These are phyloP conservation scores for Agriopis aurantiaria DNA, from an alignment of 2,888 invertebrate genomes.

Conservation along the genomic window DNA sequence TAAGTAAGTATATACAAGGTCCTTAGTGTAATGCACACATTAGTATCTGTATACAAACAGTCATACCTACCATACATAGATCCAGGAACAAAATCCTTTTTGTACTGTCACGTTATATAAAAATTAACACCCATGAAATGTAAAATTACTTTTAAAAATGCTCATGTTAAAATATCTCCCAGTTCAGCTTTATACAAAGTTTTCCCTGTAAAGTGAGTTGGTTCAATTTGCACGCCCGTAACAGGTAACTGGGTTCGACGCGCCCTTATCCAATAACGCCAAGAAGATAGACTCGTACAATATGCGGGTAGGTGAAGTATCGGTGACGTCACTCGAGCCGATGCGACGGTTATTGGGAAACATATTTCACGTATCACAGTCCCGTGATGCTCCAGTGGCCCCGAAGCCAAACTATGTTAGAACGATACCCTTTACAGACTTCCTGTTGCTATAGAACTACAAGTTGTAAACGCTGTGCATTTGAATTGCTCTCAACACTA, in stretches of 20 bases:
- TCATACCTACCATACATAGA: neutral
- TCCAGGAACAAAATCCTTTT: too few species aligned
- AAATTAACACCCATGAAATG: neutral
- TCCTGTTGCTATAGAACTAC: neutral
- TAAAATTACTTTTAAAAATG: neutral
- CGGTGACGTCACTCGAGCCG: slow-evolving; percentile 28
- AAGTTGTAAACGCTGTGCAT: too few species aligned
- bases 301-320: slow-evolving; percentile 28
- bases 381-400: neutral
- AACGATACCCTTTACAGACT: neutral
- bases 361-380: slow-evolving; percentile 34
- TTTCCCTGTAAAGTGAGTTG: slow-evolving; percentile 19
- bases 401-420: slow-evolving; percentile 1
- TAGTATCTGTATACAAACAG: too few species aligned
- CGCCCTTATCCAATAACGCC: slow-evolving; percentile 25
- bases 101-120: neutral
- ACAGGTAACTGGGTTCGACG: slow-evolving; percentile 20
- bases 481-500: too few species aligned
- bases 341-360: slow-evolving; percentile 27
- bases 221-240: slow-evolving; percentile 29
- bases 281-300: slow-evolving; percentile 28
- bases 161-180: neutral
- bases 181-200: slow-evolving; percentile 3
- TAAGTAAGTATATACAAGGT: too few species aligned
- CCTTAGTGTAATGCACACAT: too few species aligned